phyloP scores from a whole-genome alignment of 2,888 invertebrate genomes.

The Lasiommata megera region DNA sequence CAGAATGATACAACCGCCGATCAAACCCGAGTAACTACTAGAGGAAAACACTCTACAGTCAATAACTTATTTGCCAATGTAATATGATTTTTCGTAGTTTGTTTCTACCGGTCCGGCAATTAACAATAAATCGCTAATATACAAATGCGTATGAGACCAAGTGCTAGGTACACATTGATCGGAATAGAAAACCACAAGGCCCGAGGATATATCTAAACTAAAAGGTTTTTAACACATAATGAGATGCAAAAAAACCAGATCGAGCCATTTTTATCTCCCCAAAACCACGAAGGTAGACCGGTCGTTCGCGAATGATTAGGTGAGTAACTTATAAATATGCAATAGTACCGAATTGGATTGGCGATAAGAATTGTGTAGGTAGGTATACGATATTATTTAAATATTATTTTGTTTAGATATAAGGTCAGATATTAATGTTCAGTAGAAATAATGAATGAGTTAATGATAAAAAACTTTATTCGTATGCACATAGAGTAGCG shows the following conservation, averaged over 20 bases:
- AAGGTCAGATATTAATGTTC: too few species aligned
- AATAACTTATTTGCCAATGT: background rate
- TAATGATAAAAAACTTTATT: too few species aligned
- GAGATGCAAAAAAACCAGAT: slow-evolving; percentile 10
- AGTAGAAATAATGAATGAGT: too few species aligned
- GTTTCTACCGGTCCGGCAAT: background rate
- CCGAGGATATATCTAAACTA: background rate
- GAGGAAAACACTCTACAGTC: background rate
- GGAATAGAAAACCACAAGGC: background rate
- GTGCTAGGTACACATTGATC: background rate
- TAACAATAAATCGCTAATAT: background rate
- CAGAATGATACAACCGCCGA: background rate
- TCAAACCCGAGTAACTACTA: background rate
- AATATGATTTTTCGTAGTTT: background rate
- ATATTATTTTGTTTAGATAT: too few species aligned
- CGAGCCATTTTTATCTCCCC: slow-evolving; percentile 1
- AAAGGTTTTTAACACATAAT: background rate
- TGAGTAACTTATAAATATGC: background rate
- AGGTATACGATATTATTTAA: too few species aligned
- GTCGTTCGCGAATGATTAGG: background rate
- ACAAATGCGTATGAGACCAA: background rate
- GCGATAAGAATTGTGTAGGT: too few species aligned
- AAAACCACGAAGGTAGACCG: slow-evolving; percentile 15
- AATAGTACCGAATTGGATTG: background rate
- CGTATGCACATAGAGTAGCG: too few species aligned